Base-by-base conservation (phyloP, 2,888 invertebrate species). In the Drosophila yooni region DNA sequence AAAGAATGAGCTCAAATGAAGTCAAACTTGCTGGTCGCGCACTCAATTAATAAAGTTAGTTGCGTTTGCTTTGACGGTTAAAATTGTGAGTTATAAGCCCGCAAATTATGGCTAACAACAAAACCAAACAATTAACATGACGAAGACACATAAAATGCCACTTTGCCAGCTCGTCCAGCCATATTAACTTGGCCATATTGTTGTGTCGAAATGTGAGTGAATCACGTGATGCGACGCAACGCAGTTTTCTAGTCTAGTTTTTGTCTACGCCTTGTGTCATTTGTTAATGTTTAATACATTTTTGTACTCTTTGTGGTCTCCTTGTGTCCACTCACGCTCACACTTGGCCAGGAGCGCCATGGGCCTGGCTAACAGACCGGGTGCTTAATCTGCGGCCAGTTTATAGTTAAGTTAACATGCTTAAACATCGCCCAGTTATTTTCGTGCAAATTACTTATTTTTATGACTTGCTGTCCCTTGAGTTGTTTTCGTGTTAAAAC, bases 81-180 rank as follows among this genome's bases (percentile, higher is more conserved):
- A 58, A 84, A 67, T 70, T 75, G 40, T 74, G 73, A 81, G 76
- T 76, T 88, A 81, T 88, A 79, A 79, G 76, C 81, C 81, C 76
- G 69, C 89, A 88, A 89, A 87, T 90, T 81, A 90, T 79, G 75
- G 82, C 85, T 79, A 71, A 83, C 77, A 79, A 79, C 75, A 77
- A 83, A 79, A 67, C 71, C 62, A 81, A 85, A 79, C 90, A 91
- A 90, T 90, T 90, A 90, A 88, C 89, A 84, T 89, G 90, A 89
- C 84, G 81, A 84, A 91, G 88, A 79, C 86, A 79, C 80, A 90
- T 89, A 91, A 89, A 86, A 81, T 74, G 70, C 73, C 71, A 73
- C 74, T 76, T 65, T 59, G 27, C 52, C 53, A 70, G 56, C 1
- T 43, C 48, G 61, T 29, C 43, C 50, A 66, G 34, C 2, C 34